These are phyloP conservation scores for Ashinkailepas kermadecensis DNA, from an alignment of 2,888 invertebrate species.

Conservation along the genomic window DNA sequence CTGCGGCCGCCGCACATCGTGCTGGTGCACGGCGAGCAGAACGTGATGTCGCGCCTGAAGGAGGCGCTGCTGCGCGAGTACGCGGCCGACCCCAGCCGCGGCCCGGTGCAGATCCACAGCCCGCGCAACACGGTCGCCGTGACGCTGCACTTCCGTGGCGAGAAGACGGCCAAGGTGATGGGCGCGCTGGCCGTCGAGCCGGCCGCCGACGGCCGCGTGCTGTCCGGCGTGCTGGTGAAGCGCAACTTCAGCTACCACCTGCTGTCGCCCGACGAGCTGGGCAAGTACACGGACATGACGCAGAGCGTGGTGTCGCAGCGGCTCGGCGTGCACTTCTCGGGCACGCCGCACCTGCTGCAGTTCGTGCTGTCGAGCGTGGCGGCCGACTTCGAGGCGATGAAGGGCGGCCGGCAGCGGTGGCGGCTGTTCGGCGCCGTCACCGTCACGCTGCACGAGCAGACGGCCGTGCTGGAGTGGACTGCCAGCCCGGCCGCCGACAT, in stretches of 20 bases:
- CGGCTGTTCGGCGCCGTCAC: constrained; percentile 76
- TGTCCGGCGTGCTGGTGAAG: constrained; percentile 92
- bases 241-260: constrained; percentile 97
- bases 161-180: constrained; percentile 96
- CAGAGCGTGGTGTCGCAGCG: constrained; percentile 89
- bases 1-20: constrained; percentile 94
- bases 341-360: constrained; percentile 61
- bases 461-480: constrained; percentile 59
- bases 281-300: constrained; percentile 92
- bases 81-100: constrained; percentile 63
- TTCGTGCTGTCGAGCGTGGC: constrained; percentile 71
- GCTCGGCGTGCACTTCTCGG: constrained; percentile 79
- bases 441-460: constrained; percentile 57
- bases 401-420: constrained; percentile 46
- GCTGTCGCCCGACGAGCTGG: constrained; percentile 78
- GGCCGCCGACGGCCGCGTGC: constrained; percentile 64
- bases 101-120: constrained; percentile 81
- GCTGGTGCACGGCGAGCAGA: constrained; percentile 95
- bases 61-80: constrained; percentile 90
- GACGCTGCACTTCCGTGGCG: constrained; percentile 87
- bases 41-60: constrained; percentile 95
- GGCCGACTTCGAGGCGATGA: constrained; percentile 60
- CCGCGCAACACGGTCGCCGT: constrained; percentile 92
- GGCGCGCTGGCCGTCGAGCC: constrained; percentile 78
- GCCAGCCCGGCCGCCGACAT: constrained; percentile 94